Base-by-base conservation (phyloP, 2,888 invertebrate genomes). In the Exocentrus adspersus region DNA sequence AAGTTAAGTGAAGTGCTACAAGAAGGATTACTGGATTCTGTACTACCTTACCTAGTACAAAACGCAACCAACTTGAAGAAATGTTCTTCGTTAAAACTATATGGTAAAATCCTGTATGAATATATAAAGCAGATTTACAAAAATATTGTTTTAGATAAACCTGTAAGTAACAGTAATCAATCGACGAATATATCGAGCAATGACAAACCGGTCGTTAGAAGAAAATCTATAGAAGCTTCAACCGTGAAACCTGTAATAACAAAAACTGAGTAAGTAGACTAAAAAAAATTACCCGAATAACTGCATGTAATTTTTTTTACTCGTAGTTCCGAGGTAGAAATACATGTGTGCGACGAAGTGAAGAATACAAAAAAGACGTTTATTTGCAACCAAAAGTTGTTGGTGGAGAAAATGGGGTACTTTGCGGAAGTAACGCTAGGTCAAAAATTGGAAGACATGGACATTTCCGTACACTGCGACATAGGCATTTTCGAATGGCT, bases 391-490 rank as follows among this genome's bases (percentile, higher is more conserved):
- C 93, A 96, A 79, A 91, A 90, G 74, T 83, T 97, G 54, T 85
- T 97, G 12, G 89, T 96, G 0, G 89, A 90, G 57, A 95, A 97
- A 84, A 97, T 97, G 96, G 94, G 94, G 9, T 98, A 97, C 79
- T 98, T 97, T 82, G 94, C 94, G 7, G 93, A 94, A 77, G 93
- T 95, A 2, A 93, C 93, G 0, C 89, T 90, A 77, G 78, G 78
- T 14, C 79, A 79, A 70, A 74, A 72, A 52, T 65, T 79, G 42
- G 78, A 79, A 74, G 79, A 79, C 57, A 79, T 79, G 89, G 97
- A 97, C 77, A 97, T 98, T 72, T 96, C 96, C 0, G 97, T 98
- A 0, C 97, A 97, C 80, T 98, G 97, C 80, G 97, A 98, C 83
- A 92, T 98, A 61, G 88, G 92, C 80, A 95, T 97, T 66, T 98